A percentile compares a stretch with the other conserved stretches of the same genome.
Conservation (phyloP, 1,140 invertebrate species). For the Neodiprion virginianus region DNA sequence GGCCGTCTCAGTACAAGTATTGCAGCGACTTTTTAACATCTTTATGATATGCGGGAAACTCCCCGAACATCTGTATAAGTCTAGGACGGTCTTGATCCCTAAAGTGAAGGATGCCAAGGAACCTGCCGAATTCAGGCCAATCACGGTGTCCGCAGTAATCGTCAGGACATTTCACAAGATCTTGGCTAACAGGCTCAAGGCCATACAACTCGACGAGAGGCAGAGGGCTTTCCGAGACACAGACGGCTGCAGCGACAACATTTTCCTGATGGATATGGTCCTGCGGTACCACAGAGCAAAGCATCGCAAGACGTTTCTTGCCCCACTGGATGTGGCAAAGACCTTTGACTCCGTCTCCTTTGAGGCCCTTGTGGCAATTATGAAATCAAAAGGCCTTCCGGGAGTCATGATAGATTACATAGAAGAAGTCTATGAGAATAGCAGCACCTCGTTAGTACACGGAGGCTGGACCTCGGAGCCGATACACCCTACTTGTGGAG, state of each 20-base stretch:
- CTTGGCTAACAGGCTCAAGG: constrained; percentile 37
- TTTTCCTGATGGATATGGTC: constrained; percentile 24
- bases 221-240: constrained; percentile 31
- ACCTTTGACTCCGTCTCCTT: constrained; percentile 53
- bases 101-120: constrained; percentile 37
- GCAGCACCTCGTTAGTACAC: constrained; percentile 18
- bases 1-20: constrained; percentile 3
- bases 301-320: constrained; percentile 20
- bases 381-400: constrained; percentile 25
- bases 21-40: constrained; percentile 25
- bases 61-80: constrained; percentile 18
- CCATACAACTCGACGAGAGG: constrained; percentile 20
- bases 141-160: constrained; percentile 51
- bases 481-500: constrained; percentile 29
- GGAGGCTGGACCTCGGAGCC: not conserved
- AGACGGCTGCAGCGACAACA: constrained; percentile 41
- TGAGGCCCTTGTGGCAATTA: constrained; percentile 22
- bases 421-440: constrained; percentile 10
- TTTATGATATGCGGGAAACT: constrained; percentile 23
- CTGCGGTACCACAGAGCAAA: constrained; percentile 14
- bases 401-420: constrained; percentile 11
- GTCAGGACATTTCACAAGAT: constrained; percentile 45
- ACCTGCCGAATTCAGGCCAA: constrained; percentile 47
- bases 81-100: constrained; percentile 35
- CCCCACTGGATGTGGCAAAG: constrained; percentile 44